Percentiles rank a stretch among this genome's conserved stretches.
phyloP scores from a whole-genome alignment of 1,140 invertebrate species.

The Sinonovacula constricta region DNA sequence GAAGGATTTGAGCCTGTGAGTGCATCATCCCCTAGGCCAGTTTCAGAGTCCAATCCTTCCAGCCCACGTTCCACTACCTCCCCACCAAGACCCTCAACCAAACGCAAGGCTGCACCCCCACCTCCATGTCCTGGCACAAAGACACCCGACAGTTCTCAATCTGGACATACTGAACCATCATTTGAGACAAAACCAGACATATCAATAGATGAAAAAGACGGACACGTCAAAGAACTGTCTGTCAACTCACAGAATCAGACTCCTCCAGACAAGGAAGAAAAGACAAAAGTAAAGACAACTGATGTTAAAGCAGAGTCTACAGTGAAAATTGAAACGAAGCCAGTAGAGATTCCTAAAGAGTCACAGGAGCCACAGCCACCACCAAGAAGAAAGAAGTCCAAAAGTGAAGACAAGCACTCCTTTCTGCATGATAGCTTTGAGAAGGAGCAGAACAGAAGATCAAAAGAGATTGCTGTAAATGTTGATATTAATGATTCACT shows the following conservation, averaged over 20 bases:
- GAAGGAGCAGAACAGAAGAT: slow-evolving; percentile 30
- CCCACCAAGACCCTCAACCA: slow-evolving; percentile 40
- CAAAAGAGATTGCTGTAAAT: slow-evolving; percentile 44
- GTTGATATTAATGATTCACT: slow-evolving; percentile 17
- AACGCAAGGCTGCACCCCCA: slow-evolving; percentile 46
- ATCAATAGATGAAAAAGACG: too few relatives aligned
- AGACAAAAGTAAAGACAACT: too few relatives aligned
- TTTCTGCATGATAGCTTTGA: slow-evolving; percentile 43
- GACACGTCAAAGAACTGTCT: too few relatives aligned
- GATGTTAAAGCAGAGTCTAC: too few relatives aligned
- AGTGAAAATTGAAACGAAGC: too few relatives aligned
- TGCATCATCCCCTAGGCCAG: slow-evolving; percentile 3
- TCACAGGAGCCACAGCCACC: too few relatives aligned
- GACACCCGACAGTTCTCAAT: not conserved
- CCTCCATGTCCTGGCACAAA: slow-evolving; percentile 12
- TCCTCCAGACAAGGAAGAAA: too few relatives aligned
- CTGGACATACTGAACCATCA: too few relatives aligned
- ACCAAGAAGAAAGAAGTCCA: slow-evolving; percentile 23
- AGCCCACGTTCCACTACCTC: slow-evolving; percentile 17
- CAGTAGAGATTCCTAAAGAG: too few relatives aligned
- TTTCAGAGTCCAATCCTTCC: not conserved
- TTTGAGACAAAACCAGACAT: too few relatives aligned
- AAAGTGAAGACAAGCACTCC: slow-evolving; percentile 35
- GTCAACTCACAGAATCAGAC: too few relatives aligned
- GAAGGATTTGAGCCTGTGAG: slow-evolving; percentile 16